These are phyloP conservation scores for Percopsis omiscomaycus DNA, from an alignment of 2,797 vertebrate genomes.

Conservation along the genomic window DNA sequence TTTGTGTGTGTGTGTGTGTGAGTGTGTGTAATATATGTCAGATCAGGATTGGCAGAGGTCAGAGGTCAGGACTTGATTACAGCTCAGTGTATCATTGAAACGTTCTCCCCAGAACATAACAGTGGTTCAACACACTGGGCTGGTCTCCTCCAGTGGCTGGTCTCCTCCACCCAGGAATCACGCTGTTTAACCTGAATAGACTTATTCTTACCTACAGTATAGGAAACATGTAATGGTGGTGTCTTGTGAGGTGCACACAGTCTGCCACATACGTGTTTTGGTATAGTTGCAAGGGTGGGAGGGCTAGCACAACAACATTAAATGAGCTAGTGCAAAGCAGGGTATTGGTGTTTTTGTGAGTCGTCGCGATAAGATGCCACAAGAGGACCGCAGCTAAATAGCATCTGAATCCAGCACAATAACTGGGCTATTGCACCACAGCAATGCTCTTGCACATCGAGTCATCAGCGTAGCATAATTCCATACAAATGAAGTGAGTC, in stretches of 20 bases:
- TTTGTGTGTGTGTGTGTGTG: not conserved
- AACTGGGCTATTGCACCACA: too few relatives aligned
- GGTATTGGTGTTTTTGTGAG: too few relatives aligned
- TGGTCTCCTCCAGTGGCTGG: not conserved
- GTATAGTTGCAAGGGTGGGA: too few relatives aligned
- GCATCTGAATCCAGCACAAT: too few relatives aligned
- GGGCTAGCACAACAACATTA: too few relatives aligned
- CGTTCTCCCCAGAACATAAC: not conserved
- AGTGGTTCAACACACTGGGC: not conserved
- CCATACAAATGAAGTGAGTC: too few relatives aligned
- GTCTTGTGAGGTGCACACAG: not conserved
- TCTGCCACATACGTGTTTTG: too few relatives aligned
- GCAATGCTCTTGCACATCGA: too few relatives aligned
- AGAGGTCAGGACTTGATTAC: slow-evolving; percentile 19
- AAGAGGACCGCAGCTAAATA: too few relatives aligned
- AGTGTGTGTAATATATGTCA: slow-evolving; percentile 1
- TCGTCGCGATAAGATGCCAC: too few relatives aligned
- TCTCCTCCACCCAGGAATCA: not conserved
- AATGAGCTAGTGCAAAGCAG: too few relatives aligned
- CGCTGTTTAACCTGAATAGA: not conserved
- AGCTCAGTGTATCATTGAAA: slow-evolving; percentile 6
- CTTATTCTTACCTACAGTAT: not conserved
- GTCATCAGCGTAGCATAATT: too few relatives aligned
- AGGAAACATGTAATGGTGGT: not conserved
- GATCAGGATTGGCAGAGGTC: slow-evolving; percentile 3